These are phyloP conservation scores for Sanderia malayensis DNA, from an alignment of 30 jellyfish, hydroid and myxozoan species.

Conservation along the genomic window DNA sequence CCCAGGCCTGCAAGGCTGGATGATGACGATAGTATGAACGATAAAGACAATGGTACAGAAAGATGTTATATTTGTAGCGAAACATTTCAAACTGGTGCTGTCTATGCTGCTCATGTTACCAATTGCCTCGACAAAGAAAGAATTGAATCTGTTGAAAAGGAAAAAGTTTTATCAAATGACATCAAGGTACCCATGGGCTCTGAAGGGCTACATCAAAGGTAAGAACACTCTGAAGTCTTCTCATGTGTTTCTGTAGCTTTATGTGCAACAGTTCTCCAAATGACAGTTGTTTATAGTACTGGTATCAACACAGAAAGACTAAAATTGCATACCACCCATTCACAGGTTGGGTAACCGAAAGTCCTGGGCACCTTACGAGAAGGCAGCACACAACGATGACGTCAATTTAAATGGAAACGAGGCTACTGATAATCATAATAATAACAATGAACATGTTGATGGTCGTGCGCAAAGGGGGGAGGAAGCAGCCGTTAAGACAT, in stretches of 20 bases:
- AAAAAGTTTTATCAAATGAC: no score
- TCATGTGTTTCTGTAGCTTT: no score
- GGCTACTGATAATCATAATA: no score
- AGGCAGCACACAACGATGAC: not conserved
- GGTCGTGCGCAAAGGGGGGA: not conserved
- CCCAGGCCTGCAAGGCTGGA: not conserved
- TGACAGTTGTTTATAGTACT: no score
- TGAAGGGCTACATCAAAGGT: no score
- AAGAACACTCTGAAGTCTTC: no score
- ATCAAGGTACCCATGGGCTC: no score
- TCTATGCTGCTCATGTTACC: constrained; percentile 22
- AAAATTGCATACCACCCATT: no score
- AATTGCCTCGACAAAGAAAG: no score
- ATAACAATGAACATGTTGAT: not conserved
- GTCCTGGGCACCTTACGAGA: constrained; percentile 25
- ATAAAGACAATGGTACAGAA: not conserved
- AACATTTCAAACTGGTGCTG: not conserved
- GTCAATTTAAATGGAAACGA: not conserved
- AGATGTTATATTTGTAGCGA: constrained; percentile 28
- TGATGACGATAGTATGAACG: constrained; percentile 5
- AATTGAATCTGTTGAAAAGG: no score
- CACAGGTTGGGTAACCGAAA: constrained; percentile 23
- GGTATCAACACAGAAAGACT: no score
- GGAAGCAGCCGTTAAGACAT: not conserved
- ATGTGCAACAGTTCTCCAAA: no score